A percentile compares a stretch with the other conserved stretches of the same genome.
These are phyloP conservation scores for Ochotona curzoniae DNA, from an alignment of 2,113 vertebrate species.

Conservation along the genomic window DNA sequence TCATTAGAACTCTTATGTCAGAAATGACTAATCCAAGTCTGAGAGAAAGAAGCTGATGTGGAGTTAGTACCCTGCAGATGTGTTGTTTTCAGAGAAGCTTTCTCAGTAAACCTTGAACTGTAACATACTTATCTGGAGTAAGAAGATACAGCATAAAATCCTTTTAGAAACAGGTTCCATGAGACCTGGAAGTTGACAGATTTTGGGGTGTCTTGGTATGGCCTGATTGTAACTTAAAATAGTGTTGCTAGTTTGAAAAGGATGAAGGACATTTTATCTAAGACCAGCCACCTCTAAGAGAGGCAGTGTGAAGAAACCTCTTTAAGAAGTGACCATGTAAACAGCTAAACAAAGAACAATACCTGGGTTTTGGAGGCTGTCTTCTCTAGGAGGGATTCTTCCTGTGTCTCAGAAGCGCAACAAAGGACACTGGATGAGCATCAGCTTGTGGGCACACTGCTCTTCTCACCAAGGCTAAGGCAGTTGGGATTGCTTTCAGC, in stretches of 20 bases:
- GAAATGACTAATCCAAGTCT: conserved; percentile 28
- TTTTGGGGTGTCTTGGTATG: conserved; percentile 37
- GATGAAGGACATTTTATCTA: conserved; percentile 44
- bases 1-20: background rate
- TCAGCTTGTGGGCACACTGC: background rate
- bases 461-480: background rate
- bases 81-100: background rate
- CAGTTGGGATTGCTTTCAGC: conserved; percentile 7
- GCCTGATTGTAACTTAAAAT: conserved; percentile 43
- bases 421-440: background rate
- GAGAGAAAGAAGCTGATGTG: background rate
- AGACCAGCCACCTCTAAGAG: background rate
- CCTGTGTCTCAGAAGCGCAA: background rate
- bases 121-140: conserved; percentile 36
- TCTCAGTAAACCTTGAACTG: background rate
- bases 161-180: conserved; percentile 26
- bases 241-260: conserved; percentile 10
- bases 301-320: background rate
- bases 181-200: background rate
- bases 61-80: conserved; percentile 12
- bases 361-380: background rate
- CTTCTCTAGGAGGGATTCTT: background rate
- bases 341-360: conserved; percentile 39
- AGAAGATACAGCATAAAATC: background rate
- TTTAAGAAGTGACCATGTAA: background rate